Base-by-base conservation (phyloP, 1,140 invertebrate species). In the Tenebrio molitor region DNA sequence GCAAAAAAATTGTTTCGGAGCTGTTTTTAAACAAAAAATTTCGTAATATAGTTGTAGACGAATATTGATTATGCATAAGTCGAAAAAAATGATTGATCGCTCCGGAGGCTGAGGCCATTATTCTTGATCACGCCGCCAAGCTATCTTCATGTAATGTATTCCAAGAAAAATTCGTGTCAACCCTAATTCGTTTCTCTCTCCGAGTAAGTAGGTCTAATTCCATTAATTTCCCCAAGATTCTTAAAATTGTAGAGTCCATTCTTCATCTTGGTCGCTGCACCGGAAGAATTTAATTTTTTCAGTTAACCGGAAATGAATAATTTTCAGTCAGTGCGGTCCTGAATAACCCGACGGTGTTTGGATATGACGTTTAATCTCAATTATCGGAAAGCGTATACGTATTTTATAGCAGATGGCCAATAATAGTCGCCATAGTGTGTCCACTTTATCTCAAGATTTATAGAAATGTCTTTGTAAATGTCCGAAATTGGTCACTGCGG, bases 391-490 rank as follows among this genome's bases (percentile, higher is more conserved):
- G 4, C n/a, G 36, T 39, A 39, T 50, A 50, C 29, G 29, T 23
- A 58, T 58, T 58, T 58, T 58, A 29, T 21, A 58, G n/a, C 6
- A 29, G 25, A 12, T 58, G 50, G 21, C 23, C 50, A 58, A 58
- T 58, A 58, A 58, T 58, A 29, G 50, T 12, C 21, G 21, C 19
- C 15, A 58, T 33, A 58, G 50, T 58, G 44, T 50, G 21, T n/a
- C 12, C 50, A 58, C 21, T 58, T 58, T 58, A 25, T 33, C 50
- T 58, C 23, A 25, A 58, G 50, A 58, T 58, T 58, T 58, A 58
- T 58, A 25, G 50, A 58, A 58, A 58, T 58, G 50, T 58, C 50
- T 58, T 25, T 25, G 21, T 58, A 58, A 58, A 58, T 29, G 50
- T 58, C 50, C 23, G 21, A 29, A 58, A 58, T 58, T 58, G 50